A percentile compares a stretch with the other conserved stretches of the same genome.
Evolutionary conservation across 1,140 invertebrate genomes (phyloP).

Genomic region (Drosophila orosa): DNA sequence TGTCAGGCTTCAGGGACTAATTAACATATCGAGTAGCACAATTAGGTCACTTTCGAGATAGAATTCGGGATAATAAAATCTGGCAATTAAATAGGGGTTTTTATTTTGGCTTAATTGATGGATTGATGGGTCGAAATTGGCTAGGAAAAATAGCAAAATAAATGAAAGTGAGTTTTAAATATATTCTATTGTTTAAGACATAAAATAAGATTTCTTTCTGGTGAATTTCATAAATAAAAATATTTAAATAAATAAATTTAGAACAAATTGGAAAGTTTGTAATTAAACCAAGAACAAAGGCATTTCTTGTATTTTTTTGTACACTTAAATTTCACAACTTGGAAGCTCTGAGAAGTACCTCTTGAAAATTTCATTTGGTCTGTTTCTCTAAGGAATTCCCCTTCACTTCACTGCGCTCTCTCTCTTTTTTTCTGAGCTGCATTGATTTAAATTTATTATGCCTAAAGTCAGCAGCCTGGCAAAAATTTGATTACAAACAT

Average conservation of each 20-base stretch:
- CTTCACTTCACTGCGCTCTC: neutral
- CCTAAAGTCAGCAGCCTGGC: slow-evolving; percentile 56
- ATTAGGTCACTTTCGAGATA: slow-evolving; percentile 24
- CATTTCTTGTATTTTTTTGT: neutral
- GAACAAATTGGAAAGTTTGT: no score
- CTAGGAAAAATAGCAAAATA: neutral
- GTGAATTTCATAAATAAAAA: no score
- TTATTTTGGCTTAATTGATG: neutral
- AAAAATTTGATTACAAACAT: slow-evolving; percentile 77
- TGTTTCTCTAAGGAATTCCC: slow-evolving; percentile 6
- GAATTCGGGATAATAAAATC: slow-evolving; percentile 9
- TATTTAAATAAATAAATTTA: no score
- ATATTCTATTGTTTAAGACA: no score
- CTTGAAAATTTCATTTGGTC: slow-evolving; percentile 10
- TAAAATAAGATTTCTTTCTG: no score
- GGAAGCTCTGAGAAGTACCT: neutral
- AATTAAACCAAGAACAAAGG: neutral
- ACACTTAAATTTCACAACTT: neutral
- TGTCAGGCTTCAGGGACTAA: slow-evolving; percentile 31
- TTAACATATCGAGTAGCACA: slow-evolving; percentile 43
- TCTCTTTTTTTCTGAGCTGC: slow-evolving; percentile 17
- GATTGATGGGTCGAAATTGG: neutral
- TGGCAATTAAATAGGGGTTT: neutral
- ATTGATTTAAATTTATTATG: slow-evolving; percentile 80
- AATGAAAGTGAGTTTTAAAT: neutral